A percentile compares a stretch with the other conserved stretches of the same genome.
Conservation (phyloP, 2,113 vertebrate species). For the Saccopteryx bilineata region DNA sequence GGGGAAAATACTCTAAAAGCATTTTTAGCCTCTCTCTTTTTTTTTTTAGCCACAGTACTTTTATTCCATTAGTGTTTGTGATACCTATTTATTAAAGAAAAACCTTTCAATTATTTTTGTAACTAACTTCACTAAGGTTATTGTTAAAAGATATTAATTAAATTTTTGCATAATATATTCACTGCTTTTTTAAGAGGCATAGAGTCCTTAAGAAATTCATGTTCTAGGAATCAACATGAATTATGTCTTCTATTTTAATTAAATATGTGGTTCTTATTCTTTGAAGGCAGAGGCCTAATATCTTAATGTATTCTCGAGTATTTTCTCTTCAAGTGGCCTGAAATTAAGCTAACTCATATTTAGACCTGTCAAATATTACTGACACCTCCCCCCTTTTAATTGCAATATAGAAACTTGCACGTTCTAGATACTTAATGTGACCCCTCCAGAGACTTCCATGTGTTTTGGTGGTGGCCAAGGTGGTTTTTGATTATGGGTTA, state of each 20-base stretch:
- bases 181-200: constrained; percentile 37
- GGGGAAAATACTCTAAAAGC: background rate
- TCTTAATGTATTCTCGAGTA: background rate
- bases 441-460: background rate
- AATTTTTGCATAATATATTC: background rate
- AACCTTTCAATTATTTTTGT: background rate
- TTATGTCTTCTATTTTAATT: background rate
- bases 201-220: constrained; percentile 33
- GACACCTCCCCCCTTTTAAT: background rate
- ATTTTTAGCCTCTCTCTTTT: background rate
- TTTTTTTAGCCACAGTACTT: background rate
- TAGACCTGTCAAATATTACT: background rate
- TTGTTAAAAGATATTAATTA: constrained; percentile 44
- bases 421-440: background rate
- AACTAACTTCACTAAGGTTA: constrained; percentile 15
- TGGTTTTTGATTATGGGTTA: background rate
- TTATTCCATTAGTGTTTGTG: background rate
- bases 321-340: background rate
- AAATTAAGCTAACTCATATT: background rate
- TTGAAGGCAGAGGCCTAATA: background rate
- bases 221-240: constrained; percentile 28
- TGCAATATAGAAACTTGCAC: background rate
- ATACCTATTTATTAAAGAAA: background rate
- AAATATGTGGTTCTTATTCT: constrained; percentile 1
- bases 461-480: background rate